Evolutionary conservation across 2,113 vertebrate species (phyloP), one percentile per base, ranked within the genome.

Genomic region (Onychorhynchus coronatus): DNA sequence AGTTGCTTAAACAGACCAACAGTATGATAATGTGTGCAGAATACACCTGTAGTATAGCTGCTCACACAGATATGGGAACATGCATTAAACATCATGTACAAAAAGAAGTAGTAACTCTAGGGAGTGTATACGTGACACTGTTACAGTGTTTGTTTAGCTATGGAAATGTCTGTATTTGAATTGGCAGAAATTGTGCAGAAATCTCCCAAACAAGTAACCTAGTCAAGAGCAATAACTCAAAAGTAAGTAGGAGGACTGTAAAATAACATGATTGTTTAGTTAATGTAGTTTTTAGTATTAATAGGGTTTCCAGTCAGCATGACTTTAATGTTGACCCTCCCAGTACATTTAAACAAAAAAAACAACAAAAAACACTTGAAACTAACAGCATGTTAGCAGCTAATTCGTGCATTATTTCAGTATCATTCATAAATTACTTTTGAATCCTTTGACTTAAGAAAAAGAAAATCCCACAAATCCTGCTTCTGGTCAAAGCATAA

Each of bases 391-490:
- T 94, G 85, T 96, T 96, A 96, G 96, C 80, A 96, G 89, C 92
- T 97, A 96, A 95, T 97, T 96, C 35, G 22, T 91, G 96, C 85
- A 96, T 97, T 97, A 94, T 97, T 98, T 98, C 88, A 96, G 66
- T 97, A 96, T 97, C 88, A 97, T 97, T 98, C 94, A 97, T 95
- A 97, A 97, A 96, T 95, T 98, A 92, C 88, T 96, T 97, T 85
- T 95, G 95, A 97, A 94, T 97, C 82, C 88, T 97, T 97, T 97
- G 96, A 97, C 94, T 96, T 97, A 96, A 93, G 96, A 94, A 82
- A 97, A 87, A 97, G 93, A 96, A 96, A 97, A 94, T 97, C 97
- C 94, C 44, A 74, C 92, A 97, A 97, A 96, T 97, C 95, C 97
- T 96, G 76, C 96, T 97, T 97, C 97, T 97, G 92, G 95, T 94